Base-by-base conservation (phyloP, 2,113 vertebrate species). In the Noctilio leporinus region DNA sequence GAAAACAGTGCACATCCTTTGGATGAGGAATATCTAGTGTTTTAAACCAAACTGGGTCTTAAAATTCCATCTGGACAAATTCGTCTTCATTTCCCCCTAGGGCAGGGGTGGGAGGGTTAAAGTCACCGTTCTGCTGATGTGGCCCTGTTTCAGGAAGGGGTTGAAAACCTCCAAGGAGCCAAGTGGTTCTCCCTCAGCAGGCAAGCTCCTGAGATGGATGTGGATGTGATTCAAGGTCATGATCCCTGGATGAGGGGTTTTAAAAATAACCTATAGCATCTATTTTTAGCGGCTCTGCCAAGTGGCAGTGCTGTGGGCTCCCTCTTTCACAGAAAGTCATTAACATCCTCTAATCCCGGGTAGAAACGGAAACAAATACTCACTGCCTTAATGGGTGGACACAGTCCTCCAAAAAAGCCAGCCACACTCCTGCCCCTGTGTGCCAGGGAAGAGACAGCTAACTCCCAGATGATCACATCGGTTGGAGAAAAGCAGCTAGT, bases 241-340 rank as follows among this genome's bases (percentile, higher is more conserved):
- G 43, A 92, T 83, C 93, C 26, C 90, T 86, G 30, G 33, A 49
- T 62, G 87, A 95, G 84, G 53, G 43, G 55, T 96, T 97, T 97
- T 96, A 77, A 94, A 97, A 96, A 88, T 97, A 89, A 95, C 86
- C 85, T 7, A 15, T 19, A 40, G 45, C 51, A 49, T 78, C 95
- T 97, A 90, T 88, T 97, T 97, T 97, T 94, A 64, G 86, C 65
- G 11, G 88, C 73, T 70, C 80, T 72, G 85, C 69, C 65, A 43
- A 19, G 90, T 87, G 38, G 43, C 35, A 57, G 72, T 16, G 81
- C 85, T 55, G 45, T 16, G 6, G 24, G 28, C 33, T 97, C 38
- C 24, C 15, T 84, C 65, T n/a, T 53, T 64, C 73, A 40, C 33
- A 20, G 0, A 95, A 55, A 93, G 72, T 91, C 93, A 24, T 94